Conservation (phyloP, 1,140 invertebrate species). For the Pogonomyrmex californicus region DNA sequence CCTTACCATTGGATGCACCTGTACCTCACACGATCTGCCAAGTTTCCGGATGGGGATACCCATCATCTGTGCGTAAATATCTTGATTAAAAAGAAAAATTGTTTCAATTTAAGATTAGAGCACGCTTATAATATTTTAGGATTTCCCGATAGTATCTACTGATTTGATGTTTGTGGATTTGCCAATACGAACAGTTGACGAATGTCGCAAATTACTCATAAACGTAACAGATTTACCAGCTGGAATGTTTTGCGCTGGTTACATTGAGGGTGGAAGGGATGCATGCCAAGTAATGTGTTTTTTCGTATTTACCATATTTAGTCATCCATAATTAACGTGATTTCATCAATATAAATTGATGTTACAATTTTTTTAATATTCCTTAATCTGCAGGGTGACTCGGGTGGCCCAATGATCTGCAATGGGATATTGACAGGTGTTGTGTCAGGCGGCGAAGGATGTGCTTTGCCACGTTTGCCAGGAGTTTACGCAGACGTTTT, state of each 20-base stretch:
- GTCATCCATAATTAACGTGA: neutral
- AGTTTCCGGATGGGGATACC: slow-evolving; percentile 86
- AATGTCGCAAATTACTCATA: slow-evolving; percentile 81
- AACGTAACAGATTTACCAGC: slow-evolving; percentile 86
- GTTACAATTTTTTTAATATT: slow-evolving; percentile 10
- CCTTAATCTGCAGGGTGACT: slow-evolving; percentile 84
- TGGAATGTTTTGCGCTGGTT: slow-evolving; percentile 92
- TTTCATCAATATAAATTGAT: slow-evolving; percentile 15
- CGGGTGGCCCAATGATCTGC: slow-evolving; percentile 86
- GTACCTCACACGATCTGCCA: slow-evolving; percentile 74
- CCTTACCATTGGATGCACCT: neutral
- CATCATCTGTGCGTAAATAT: slow-evolving; percentile 65
- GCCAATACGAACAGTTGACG: slow-evolving; percentile 79
- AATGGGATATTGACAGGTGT: slow-evolving; percentile 85
- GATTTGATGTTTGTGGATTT: slow-evolving; percentile 83
- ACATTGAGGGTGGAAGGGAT: slow-evolving; percentile 89
- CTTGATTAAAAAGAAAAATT: neutral
- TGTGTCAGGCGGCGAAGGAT: slow-evolving; percentile 88
- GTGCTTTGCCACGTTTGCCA: slow-evolving; percentile 86
- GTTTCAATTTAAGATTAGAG: neutral
- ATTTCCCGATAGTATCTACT: slow-evolving; percentile 47
- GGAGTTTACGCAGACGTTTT: slow-evolving; percentile 87
- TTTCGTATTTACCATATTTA: slow-evolving; percentile 5
- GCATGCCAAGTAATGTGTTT: slow-evolving; percentile 89
- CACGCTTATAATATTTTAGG: slow-evolving; percentile 57